Conservation (phyloP, 2,888 invertebrate genomes). For the Acronicta leporina region DNA sequence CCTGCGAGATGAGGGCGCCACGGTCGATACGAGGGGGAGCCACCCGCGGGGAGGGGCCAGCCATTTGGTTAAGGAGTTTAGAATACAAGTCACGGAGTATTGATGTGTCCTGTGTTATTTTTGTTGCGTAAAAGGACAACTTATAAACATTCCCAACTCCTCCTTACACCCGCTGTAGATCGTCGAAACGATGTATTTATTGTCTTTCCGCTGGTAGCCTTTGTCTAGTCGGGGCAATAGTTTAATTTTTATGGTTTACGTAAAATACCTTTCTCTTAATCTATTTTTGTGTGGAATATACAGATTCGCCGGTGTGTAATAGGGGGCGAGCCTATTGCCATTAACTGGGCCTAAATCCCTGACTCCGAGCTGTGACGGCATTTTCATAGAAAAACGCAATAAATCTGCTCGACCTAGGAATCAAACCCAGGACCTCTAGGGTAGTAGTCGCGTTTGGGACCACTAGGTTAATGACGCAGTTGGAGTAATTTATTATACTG, state of each 20-base stretch:
- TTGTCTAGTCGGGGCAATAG: slow-evolving; percentile 19
- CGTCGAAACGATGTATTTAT: slow-evolving; percentile 23
- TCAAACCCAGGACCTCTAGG: no score
- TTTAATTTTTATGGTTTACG: slow-evolving; percentile 11
- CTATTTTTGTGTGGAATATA: slow-evolving; percentile 6
- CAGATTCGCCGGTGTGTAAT: no score
- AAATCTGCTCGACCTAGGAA: slow-evolving; percentile 38
- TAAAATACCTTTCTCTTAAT: slow-evolving; percentile 8
- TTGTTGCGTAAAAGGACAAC: slow-evolving; percentile 53
- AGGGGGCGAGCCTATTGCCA: no score
- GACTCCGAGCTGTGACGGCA: no score
- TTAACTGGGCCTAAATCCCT: no score
- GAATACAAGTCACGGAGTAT: slow-evolving; percentile 84
- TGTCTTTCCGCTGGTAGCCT: slow-evolving; percentile 36
- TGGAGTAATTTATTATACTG: no score
- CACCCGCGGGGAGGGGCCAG: slow-evolving; percentile 67
- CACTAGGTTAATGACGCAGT: no score
- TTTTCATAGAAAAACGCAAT: no score
- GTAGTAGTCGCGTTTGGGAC: no score
- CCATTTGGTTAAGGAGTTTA: slow-evolving; percentile 85
- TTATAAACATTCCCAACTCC: slow-evolving; percentile 48
- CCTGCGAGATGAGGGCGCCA: slow-evolving; percentile 87
- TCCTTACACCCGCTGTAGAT: slow-evolving; percentile 36
- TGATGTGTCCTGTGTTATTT: slow-evolving; percentile 76
- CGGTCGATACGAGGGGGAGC: slow-evolving; percentile 83